Evolutionary conservation across 2,888 invertebrate species (phyloP), one percentile per base, ranked within the genome.

Genomic region (Chesias legatella): DNA sequence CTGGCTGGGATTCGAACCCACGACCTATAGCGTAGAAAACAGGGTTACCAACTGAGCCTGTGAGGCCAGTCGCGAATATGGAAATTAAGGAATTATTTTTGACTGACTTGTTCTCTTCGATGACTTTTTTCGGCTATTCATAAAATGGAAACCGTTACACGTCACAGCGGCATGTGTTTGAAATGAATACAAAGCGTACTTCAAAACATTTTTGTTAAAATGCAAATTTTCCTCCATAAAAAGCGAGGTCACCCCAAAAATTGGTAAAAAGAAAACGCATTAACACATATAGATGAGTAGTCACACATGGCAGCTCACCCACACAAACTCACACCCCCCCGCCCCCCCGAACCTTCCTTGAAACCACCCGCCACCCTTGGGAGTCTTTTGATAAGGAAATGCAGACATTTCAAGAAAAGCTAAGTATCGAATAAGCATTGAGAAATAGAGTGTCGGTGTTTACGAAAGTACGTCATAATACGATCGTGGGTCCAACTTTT

Each of bases 251-350:
- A 78, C 78, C 75, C 66, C 61, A 78, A 75, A 85, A 84, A 84
- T 88, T 88, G 85, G 84, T 88, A 88, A 88, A 88, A 88, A 88
- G 85, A 88, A 88, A 88, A 86, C 86, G 84, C 86, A 88, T 88
- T 88, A 88, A 84, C 88, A 86, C 86, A 85, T 86, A 86, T 86
- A 86, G 79, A 82, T 83, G 83, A 84, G 71, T 78, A 74, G 79
- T 78, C 77, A 75, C 77, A 82, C 79, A 79, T 71, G 70, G 58
- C 49, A 53, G 54, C 59, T 48, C 63, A 58, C 72, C 53, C 76
- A 70, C 81, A 69, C 73, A 73, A 57, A 61, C 58, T 53, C 52
- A 37, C 45, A 29, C 35, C 55, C 43, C 67, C 66, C 63, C 47
- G 43, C 35, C 55, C 43, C 67, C 66, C 63, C 47, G 43, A 47